Base-by-base conservation (phyloP, 2,113 vertebrate species). In the Caranx melampygus region DNA sequence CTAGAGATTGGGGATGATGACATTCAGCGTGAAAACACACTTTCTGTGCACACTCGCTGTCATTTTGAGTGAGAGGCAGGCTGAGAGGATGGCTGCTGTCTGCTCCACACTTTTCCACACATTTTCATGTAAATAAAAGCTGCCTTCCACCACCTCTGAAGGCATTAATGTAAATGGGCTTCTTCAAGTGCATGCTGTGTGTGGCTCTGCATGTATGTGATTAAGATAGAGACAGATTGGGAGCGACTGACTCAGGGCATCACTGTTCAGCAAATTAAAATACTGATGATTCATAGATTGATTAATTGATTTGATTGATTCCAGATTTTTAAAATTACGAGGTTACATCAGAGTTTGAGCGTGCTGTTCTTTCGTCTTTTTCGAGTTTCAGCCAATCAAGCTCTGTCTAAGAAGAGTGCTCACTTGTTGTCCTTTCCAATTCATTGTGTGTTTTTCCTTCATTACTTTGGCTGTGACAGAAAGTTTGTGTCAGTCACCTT, bases 1-100 rank as follows among this genome's bases (percentile, higher is more conserved):
- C 59, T 55, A 51, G 77, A 88, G 78, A 79, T 57, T 80, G 66
- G 83, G 67, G 81, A 84, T 76, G 91, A 84, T 89, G 85, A 88
- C 89, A 87, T 89, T 87, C 80, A 44, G 68, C 3, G 16, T 55
- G 65, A 72, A 87, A 79, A 78, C 47, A 77, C 45, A 64, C 78
- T 85, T 79, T 49, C 78, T 86, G 88, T 78, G 83, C 84, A 87
- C 84, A 62, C 62, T 73, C 16, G 14, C 85, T 79, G 84, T 87
- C 81, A 13, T 72, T 83, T 78, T 83, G 61, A 89, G 89, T 86
- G 75, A 87, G 81, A 60, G 42, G 72, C 34, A 57, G 65, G 58
- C 77, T 59, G 66, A 86, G 74, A 58, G 69, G 59, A 58, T 35
- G 63, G 52, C 81, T 78, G 73, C 71, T 63, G 64, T 63, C 58